phyloP scores from a whole-genome alignment of 2,113 vertebrate genomes.

The Pseudorasbora parva region DNA sequence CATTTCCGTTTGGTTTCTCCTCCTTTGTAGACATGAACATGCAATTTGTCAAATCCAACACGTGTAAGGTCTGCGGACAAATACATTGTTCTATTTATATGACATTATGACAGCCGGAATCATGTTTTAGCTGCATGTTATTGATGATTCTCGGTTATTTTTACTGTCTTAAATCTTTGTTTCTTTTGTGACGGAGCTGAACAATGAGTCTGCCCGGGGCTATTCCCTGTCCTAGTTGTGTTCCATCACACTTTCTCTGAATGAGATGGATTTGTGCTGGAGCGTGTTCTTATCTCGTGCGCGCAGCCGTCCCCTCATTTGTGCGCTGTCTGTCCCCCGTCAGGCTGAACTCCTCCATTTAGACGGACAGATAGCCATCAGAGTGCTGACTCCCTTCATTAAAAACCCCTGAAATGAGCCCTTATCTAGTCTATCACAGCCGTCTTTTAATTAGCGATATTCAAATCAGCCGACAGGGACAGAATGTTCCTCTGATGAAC shows the following conservation, averaged over 20 bases:
- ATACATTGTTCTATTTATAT: not conserved
- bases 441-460: slow-evolving; percentile 74
- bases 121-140: not conserved
- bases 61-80: slow-evolving; percentile 3
- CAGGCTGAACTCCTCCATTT: slow-evolving; percentile 59
- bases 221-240: slow-evolving; percentile 35
- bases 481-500: slow-evolving; percentile 36
- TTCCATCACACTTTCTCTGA: slow-evolving; percentile 42
- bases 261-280: slow-evolving; percentile 42
- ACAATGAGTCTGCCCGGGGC: slow-evolving; percentile 33
- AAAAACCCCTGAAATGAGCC: slow-evolving; percentile 73
- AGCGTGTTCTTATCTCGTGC: slow-evolving; percentile 66
- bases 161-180: slow-evolving; percentile 19
- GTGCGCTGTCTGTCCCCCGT: slow-evolving; percentile 48
- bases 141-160: slow-evolving; percentile 31
- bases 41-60: slow-evolving; percentile 28
- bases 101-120: slow-evolving; percentile 11
- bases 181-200: not conserved
- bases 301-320: slow-evolving; percentile 58
- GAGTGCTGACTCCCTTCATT: slow-evolving; percentile 77
- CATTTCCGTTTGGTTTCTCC: slow-evolving; percentile 14
- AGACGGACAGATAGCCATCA: slow-evolving; percentile 77
- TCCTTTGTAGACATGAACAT: slow-evolving; percentile 10
- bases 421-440: slow-evolving; percentile 69
- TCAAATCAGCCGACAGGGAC: slow-evolving; percentile 41